Evolutionary conservation across 2,888 invertebrate genomes (phyloP).

Genomic region (Epirrhoe tristata): DNA sequence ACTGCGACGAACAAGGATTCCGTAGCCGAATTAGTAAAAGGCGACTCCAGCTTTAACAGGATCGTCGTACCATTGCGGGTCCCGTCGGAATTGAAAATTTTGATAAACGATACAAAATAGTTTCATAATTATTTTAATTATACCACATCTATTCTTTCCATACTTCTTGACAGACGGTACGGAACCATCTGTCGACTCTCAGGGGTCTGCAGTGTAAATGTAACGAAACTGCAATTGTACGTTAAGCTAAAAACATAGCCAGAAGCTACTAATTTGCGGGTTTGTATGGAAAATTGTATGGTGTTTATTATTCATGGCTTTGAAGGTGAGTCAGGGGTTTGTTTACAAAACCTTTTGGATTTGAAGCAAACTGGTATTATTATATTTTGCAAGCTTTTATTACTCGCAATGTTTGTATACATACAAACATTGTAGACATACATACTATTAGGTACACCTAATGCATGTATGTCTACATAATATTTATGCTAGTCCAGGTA

Average conservation of each 20-base stretch:
- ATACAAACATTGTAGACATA: too few relatives aligned
- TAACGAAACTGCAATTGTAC: slow-evolving; percentile 64
- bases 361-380: not conserved
- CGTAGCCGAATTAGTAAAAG: too few relatives aligned
- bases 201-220: slow-evolving; percentile 68
- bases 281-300: slow-evolving; percentile 51
- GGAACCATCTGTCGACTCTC: slow-evolving; percentile 77
- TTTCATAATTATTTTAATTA: too few relatives aligned
- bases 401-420: not conserved
- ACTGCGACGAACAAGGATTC: too few relatives aligned
- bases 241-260: slow-evolving; percentile 61
- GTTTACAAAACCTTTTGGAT: not conserved
- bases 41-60: too few relatives aligned
- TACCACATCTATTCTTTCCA: slow-evolving; percentile 50
- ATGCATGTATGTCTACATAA: too few relatives aligned
- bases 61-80: too few relatives aligned
- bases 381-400: not conserved
- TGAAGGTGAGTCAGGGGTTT: slow-evolving; percentile 21
- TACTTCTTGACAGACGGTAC: slow-evolving; percentile 45
- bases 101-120: too few relatives aligned
- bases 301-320: slow-evolving; percentile 34
- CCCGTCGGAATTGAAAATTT: too few relatives aligned
- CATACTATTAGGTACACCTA: too few relatives aligned
- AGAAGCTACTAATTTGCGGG: slow-evolving; percentile 74
- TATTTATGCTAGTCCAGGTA: too few relatives aligned